Evolutionary conservation across 2,113 vertebrate species (phyloP).

Genomic region (Planiliza haematocheilus): DNA sequence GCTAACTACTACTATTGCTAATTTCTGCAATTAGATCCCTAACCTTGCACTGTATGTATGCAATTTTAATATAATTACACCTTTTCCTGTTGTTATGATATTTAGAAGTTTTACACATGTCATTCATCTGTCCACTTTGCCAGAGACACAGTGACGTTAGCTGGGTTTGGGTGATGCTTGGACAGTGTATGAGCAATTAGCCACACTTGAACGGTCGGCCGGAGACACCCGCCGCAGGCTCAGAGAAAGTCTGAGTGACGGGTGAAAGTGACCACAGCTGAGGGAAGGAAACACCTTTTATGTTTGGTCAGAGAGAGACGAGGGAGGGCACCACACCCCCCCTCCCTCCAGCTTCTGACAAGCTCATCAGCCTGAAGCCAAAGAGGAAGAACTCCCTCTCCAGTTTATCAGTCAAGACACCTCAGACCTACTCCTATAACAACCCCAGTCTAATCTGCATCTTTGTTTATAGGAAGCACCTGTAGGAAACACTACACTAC

Average conservation of each 20-base stretch:
- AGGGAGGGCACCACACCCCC: conserved; percentile 55
- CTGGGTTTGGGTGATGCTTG: not conserved
- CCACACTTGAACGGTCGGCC: conserved; percentile 65
- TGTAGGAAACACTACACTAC: conserved; percentile 45
- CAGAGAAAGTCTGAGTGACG: conserved; percentile 76
- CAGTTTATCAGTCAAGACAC: conserved; percentile 30
- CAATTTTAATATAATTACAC: no score
- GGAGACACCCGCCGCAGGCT: conserved; percentile 18
- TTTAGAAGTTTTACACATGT: no score
- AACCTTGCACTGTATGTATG: no score
- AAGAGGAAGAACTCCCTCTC: conserved; percentile 36
- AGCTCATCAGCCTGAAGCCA: conserved; percentile 57
- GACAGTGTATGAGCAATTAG: conserved; percentile 21
- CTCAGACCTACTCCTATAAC: conserved; percentile 25
- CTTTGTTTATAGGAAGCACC: conserved; percentile 56
- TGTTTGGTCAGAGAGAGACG: conserved; percentile 68
- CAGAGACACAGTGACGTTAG: no score
- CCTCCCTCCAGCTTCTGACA: not conserved
- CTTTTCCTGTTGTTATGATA: no score
- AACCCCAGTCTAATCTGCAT: conserved; percentile 63
- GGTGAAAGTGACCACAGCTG: conserved; percentile 78
- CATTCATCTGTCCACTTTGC: no score
- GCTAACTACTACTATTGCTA: no score
- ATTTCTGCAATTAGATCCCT: no score
- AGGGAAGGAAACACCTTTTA: conserved; percentile 73